phyloP scores from a whole-genome alignment of 2,797 vertebrate species.

The Bucorvus abyssinicus region DNA sequence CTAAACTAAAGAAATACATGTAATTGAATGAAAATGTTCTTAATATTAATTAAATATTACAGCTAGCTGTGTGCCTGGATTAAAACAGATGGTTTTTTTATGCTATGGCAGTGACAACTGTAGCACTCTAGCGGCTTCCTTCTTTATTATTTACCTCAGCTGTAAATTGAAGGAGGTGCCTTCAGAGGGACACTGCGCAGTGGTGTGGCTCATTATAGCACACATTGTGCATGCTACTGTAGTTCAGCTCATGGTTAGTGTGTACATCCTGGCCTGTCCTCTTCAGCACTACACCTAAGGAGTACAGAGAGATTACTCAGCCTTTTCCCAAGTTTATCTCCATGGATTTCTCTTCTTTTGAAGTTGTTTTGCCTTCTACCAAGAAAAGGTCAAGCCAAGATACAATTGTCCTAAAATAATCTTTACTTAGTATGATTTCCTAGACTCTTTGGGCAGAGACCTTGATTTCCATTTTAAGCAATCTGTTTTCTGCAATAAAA shows the following conservation, averaged over 20 bases:
- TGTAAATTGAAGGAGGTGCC: not conserved
- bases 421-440: not conserved
- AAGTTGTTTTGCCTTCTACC: not conserved
- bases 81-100: not conserved
- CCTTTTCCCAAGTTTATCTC: not conserved
- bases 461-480: conserved; percentile 24
- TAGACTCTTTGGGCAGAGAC: not conserved
- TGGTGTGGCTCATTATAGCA: not conserved
- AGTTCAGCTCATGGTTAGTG: accelerated
- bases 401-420: not conserved
- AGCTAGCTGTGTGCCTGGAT: not conserved
- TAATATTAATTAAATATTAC: not conserved
- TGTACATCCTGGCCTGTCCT: not conserved
- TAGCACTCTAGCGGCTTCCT: not conserved
- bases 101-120: not conserved
- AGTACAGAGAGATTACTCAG: not conserved
- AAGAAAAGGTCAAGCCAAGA: not conserved
- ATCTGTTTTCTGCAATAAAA: conserved; percentile 39
- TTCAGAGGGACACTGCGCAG: not conserved
- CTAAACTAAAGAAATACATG: not conserved
- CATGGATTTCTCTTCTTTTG: not conserved
- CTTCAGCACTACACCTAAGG: not conserved
- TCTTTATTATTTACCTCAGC: not conserved
- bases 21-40: not conserved
- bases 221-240: not conserved